Conservation (phyloP, 2,113 vertebrate genomes). For the human region DNA sequence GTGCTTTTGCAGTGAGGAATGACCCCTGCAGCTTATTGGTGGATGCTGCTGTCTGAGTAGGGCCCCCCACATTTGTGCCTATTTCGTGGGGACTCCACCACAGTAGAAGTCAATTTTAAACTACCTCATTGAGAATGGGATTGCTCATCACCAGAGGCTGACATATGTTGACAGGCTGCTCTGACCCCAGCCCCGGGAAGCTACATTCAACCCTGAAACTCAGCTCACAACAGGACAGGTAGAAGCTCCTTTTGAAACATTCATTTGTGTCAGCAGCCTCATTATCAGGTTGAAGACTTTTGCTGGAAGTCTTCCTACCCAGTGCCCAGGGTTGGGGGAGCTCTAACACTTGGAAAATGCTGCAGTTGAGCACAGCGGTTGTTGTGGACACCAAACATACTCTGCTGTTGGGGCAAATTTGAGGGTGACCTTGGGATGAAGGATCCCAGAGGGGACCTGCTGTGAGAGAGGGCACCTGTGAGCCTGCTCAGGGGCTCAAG, state of each 20-base stretch:
- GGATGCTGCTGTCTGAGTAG: accelerated
- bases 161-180: accelerated
- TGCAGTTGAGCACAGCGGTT: background rate
- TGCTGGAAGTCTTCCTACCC: background rate
- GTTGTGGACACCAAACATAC: background rate
- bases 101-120: background rate
- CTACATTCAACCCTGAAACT: background rate
- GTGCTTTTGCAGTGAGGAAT: background rate
- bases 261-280: background rate
- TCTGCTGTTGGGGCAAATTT: background rate
- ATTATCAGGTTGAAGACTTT: background rate
- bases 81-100: background rate
- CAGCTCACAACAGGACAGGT: background rate
- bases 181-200: background rate
- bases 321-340: background rate
- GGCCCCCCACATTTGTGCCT: background rate
- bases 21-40: background rate
- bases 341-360: background rate
- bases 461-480: background rate
- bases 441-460: background rate
- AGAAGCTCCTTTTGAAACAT: background rate
- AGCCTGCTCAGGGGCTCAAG: background rate
- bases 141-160: background rate
- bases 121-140: background rate
- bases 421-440: background rate